These are phyloP conservation scores for Antechinus stuartii DNA, from an alignment of 2,113 vertebrate genomes.

Conservation along the genomic window DNA sequence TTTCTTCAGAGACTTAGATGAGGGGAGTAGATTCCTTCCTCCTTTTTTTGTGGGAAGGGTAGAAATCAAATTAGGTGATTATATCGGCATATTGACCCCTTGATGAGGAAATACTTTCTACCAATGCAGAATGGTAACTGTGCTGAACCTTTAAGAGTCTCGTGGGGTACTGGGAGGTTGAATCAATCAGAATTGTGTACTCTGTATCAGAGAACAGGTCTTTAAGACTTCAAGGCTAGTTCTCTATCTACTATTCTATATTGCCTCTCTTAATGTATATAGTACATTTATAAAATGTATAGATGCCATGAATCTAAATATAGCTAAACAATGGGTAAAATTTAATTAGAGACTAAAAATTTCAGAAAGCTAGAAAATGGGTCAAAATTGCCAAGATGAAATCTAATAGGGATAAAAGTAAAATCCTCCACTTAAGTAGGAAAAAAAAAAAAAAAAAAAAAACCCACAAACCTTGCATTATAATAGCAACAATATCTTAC, in stretches of 20 bases:
- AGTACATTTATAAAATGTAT: neutral
- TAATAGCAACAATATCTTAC: neutral
- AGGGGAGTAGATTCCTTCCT: neutral
- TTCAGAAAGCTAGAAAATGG: neutral
- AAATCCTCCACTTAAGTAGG: neutral
- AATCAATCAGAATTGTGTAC: neutral
- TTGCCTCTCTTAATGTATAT: neutral
- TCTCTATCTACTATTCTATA: neutral
- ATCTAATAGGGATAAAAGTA: neutral
- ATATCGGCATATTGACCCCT: neutral
- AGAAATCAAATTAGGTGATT: neutral
- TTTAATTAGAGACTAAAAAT: neutral
- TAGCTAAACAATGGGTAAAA: neutral
- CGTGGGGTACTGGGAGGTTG: neutral
- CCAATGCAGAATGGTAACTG: neutral
- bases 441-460: neutral
- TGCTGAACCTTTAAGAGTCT: neutral
- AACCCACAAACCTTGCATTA: neutral
- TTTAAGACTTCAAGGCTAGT: neutral
- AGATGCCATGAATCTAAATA: neutral
- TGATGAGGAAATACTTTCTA: neutral
- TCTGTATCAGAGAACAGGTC: neutral
- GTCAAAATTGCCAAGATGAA: neutral
- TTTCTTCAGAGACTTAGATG: neutral
- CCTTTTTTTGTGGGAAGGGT: neutral